Conservation (phyloP, 2,888 invertebrate genomes). For the Oscheius myriophilus region DNA sequence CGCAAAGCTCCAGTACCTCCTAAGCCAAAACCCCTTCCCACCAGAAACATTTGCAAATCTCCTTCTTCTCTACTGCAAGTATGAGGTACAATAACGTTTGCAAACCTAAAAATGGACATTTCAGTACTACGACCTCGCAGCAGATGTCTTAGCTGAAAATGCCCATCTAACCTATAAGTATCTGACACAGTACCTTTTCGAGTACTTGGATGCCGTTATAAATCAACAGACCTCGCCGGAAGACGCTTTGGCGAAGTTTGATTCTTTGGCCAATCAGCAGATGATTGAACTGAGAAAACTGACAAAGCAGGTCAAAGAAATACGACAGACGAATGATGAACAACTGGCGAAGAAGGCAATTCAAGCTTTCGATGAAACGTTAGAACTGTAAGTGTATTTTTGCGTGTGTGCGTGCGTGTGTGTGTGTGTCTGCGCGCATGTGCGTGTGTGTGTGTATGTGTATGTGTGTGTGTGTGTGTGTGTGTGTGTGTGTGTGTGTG, state of each 20-base stretch:
- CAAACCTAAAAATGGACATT: neutral
- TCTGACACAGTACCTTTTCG: conserved; percentile 71
- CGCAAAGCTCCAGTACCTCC: conserved; percentile 89
- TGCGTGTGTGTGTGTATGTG: too few relatives aligned
- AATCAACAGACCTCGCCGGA: conserved; percentile 95
- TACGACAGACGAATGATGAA: conserved; percentile 87
- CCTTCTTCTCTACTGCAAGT: conserved; percentile 91
- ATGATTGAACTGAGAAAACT: conserved; percentile 88
- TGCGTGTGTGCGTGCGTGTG: neutral
- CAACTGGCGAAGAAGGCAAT: conserved; percentile 81
- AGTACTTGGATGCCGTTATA: conserved; percentile 93
- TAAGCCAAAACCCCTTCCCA: conserved; percentile 95
- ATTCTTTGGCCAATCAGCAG: conserved; percentile 89
- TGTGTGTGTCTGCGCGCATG: too few relatives aligned
- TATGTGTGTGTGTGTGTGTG: too few relatives aligned
- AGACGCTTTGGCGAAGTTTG: conserved; percentile 93
- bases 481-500: too few relatives aligned
- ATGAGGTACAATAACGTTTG: conserved; percentile 76
- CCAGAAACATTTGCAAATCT: conserved; percentile 97
- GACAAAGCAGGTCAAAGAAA: conserved; percentile 86
- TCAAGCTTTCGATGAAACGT: conserved; percentile 87
- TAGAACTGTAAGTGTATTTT: conserved; percentile 77
- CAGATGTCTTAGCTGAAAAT: conserved; percentile 79
- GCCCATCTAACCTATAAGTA: conserved; percentile 33
- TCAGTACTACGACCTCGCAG: conserved; percentile 82